Evolutionary conservation across 2,113 vertebrate species (phyloP).

Genomic region (Eulemur macaco): DNA sequence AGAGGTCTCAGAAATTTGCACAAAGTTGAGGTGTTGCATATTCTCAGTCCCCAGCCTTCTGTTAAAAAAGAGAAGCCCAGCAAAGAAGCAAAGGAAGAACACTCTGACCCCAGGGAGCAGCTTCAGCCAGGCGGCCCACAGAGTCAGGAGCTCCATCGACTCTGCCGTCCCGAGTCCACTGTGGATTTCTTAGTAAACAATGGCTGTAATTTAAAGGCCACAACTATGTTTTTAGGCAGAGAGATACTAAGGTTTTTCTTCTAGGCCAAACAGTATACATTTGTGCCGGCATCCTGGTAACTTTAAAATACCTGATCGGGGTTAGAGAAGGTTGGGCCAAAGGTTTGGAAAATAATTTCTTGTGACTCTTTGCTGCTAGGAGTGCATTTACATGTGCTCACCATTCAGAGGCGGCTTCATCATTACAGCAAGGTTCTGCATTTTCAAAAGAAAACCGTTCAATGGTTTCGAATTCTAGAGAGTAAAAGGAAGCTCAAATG

Average conservation of each 20-base stretch:
- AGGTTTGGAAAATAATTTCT: background rate
- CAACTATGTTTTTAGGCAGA: background rate
- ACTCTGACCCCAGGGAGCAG: too few species aligned
- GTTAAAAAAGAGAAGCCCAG: background rate
- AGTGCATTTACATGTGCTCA: background rate
- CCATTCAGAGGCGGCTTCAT: background rate
- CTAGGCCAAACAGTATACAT: background rate
- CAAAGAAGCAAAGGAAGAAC: background rate
- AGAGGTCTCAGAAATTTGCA: background rate
- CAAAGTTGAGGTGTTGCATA: background rate
- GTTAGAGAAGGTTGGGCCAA: background rate
- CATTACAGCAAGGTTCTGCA: background rate
- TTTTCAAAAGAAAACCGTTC: background rate
- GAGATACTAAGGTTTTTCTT: background rate
- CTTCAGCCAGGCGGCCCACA: background rate
- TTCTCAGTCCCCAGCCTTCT: background rate
- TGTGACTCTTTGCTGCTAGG: background rate
- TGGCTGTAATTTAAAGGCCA: background rate
- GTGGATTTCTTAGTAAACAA: background rate
- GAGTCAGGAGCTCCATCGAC: accelerated
- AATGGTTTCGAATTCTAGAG: background rate
- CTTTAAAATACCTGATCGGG: background rate
- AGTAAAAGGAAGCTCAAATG: background rate
- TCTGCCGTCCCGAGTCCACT: accelerated
- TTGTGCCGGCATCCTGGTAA: background rate